phyloP scores from a whole-genome alignment of 2,797 vertebrate species.

The Huso huso region DNA sequence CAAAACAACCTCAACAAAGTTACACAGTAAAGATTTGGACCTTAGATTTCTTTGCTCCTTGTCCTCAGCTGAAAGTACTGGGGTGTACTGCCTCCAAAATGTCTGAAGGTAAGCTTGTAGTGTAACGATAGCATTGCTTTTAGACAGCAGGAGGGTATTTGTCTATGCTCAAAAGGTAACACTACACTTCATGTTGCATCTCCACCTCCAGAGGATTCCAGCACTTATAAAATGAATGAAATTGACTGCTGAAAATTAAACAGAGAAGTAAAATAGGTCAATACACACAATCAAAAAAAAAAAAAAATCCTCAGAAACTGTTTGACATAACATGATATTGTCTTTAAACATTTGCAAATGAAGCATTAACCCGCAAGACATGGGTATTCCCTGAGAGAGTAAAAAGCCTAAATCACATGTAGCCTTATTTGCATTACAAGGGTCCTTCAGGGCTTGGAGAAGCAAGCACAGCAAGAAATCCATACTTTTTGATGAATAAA shows the following conservation, averaged over 20 bases:
- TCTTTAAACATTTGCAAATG: constrained; percentile 16
- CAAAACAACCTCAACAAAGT: too few relatives aligned
- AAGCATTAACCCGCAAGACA: constrained; percentile 25
- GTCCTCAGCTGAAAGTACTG: too few relatives aligned
- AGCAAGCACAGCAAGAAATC: constrained; percentile 33
- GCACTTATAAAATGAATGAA: constrained; percentile 1
- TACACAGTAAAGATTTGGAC: too few relatives aligned
- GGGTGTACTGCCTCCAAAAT: too few relatives aligned
- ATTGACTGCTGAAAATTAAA: neutral
- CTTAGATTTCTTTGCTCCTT: neutral
- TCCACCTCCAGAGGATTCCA: neutral
- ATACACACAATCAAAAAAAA: neutral
- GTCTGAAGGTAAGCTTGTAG: neutral
- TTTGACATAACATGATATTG: constrained; percentile 14
- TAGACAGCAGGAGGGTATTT: neutral
- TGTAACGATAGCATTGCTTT: neutral
- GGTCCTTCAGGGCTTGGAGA: constrained; percentile 34
- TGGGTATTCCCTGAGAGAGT: constrained; percentile 42
- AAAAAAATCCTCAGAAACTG: constrained; percentile 13
- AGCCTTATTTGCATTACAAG: constrained; percentile 42
- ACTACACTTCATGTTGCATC: neutral
- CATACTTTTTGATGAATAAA: constrained; percentile 49
- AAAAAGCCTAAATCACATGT: constrained; percentile 25
- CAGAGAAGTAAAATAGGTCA: neutral
- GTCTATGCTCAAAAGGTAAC: neutral